These are phyloP conservation scores for Channa argus DNA, from an alignment of 2,113 vertebrate species.

Conservation along the genomic window DNA sequence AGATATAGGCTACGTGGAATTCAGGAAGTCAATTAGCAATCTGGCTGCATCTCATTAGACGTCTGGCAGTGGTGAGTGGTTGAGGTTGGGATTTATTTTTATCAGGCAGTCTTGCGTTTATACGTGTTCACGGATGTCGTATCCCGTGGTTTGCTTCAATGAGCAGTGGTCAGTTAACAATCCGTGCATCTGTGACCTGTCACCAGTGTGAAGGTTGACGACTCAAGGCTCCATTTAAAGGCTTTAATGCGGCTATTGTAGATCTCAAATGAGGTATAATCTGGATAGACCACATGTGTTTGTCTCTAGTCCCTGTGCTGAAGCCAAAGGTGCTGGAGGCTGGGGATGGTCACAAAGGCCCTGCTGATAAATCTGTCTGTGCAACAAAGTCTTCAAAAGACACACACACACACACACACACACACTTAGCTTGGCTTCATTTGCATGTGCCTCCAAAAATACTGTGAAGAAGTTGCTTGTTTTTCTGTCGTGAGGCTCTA, in stretches of 20 bases:
- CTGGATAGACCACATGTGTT: constrained; percentile 75
- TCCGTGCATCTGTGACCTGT: constrained; percentile 64
- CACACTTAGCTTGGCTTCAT: constrained; percentile 17
- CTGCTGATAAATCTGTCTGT: constrained; percentile 79
- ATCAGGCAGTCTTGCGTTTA: constrained; percentile 19
- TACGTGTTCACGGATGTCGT: constrained; percentile 47
- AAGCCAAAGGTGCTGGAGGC: constrained; percentile 63
- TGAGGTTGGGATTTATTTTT: constrained; percentile 64
- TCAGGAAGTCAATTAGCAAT: constrained; percentile 85
- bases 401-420: constrained; percentile 26
- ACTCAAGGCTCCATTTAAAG: constrained; percentile 55
- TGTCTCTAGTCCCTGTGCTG: constrained; percentile 56
- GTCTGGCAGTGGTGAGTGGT: constrained; percentile 50
- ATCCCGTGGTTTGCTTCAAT: constrained; percentile 14
- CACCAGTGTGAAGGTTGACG: constrained; percentile 37
- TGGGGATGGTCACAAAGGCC: constrained; percentile 67
- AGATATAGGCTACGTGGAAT: constrained; percentile 75
- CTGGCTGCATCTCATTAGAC: constrained; percentile 81
- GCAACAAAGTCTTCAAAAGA: constrained; percentile 61
- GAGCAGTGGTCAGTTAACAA: constrained; percentile 40
- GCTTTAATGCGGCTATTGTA: constrained; percentile 70
- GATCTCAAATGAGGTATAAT: constrained; percentile 75
- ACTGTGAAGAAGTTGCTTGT: constrained; percentile 55
- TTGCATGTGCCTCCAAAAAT: constrained; percentile 67
- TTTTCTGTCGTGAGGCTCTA: constrained; percentile 54